phyloP scores from a whole-genome alignment of 1,140 invertebrate species.

The Orchesella cincta region DNA sequence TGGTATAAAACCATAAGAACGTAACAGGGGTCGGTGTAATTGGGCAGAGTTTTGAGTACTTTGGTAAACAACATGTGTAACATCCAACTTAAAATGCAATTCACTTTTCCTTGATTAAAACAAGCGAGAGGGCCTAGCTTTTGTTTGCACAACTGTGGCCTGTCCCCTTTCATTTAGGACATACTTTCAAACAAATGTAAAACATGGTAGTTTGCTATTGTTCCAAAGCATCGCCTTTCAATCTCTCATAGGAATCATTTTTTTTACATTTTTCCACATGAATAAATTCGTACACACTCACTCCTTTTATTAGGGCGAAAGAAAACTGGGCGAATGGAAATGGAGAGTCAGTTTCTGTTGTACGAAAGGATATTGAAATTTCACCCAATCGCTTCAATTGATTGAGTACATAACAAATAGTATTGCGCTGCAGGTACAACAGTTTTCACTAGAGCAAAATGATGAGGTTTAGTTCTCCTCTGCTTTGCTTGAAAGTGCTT shows the following conservation, averaged over 20 bases:
- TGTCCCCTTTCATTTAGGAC: not conserved
- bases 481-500: not conserved
- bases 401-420: not conserved
- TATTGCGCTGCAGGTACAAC: not conserved
- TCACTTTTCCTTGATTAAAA: not conserved
- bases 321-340: too few species aligned
- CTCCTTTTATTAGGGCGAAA: too few species aligned
- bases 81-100: not conserved
- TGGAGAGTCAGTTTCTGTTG: not conserved
- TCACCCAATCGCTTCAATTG: not conserved
- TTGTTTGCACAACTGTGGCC: too few species aligned
- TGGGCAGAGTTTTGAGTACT: not conserved
- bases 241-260: not conserved
- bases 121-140: too few species aligned
- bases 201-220: not conserved
- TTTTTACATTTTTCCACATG: not conserved
- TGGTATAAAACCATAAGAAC: constrained; percentile 7
- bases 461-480: not conserved
- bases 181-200: too few species aligned
- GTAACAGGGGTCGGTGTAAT: not conserved
- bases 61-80: not conserved
- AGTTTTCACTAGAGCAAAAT: not conserved
- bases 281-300: too few species aligned
- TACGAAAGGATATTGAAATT: not conserved
- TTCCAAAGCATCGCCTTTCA: not conserved